phyloP scores from a whole-genome alignment of 1,140 invertebrate species.

The Theocolax elegans region DNA sequence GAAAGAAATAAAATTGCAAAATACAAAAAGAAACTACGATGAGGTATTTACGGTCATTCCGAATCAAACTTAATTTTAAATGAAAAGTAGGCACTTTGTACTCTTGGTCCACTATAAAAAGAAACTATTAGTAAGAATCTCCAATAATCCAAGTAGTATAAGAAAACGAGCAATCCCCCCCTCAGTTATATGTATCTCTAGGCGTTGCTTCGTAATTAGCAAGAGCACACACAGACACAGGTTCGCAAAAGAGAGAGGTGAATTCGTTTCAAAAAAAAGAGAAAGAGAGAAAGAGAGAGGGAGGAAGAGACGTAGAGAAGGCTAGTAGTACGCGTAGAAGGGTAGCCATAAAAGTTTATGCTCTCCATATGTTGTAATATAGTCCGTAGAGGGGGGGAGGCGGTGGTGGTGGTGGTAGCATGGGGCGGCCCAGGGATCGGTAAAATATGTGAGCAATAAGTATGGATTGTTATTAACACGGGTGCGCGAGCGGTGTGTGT shows the following conservation, averaged over 20 bases:
- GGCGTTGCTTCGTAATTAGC: conserved; percentile 62
- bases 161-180: too few species aligned
- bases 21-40: too few species aligned
- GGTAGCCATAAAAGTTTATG: conserved; percentile 70
- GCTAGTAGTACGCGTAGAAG: conserved; percentile 52
- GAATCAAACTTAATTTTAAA: too few species aligned
- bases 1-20: too few species aligned
- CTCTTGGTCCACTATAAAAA: too few species aligned
- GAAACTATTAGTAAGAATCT: too few species aligned
- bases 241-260: background rate
- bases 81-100: too few species aligned
- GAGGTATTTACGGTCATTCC: too few species aligned
- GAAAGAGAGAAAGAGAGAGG: conserved; percentile 8
- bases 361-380: conserved; percentile 70
- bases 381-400: conserved; percentile 63
- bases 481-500: conserved; percentile 48
- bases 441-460: conserved; percentile 70
- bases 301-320: conserved; percentile 45
- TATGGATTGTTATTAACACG: conserved; percentile 71
- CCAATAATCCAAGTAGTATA: too few species aligned
- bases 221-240: conserved; percentile 52
- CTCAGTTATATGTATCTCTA: background rate
- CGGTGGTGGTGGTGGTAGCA: conserved; percentile 61
- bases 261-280: conserved; percentile 9
- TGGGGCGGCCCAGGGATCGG: conserved; percentile 65